Evolutionary conservation across 2,888 invertebrate species (phyloP).

Genomic region (Drosophila nigricruria): DNA sequence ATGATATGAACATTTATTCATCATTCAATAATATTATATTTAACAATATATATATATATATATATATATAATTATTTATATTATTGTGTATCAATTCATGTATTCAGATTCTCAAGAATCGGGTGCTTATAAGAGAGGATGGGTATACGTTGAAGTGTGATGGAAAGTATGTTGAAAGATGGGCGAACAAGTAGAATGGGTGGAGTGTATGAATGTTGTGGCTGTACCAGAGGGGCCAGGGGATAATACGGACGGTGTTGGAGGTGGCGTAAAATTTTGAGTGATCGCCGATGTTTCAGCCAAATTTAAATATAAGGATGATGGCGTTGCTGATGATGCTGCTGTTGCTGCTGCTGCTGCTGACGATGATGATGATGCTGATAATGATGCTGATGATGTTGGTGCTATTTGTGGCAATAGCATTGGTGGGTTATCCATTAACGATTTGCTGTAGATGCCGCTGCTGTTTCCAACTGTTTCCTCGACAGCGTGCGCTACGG

Average conservation of each 20-base stretch:
- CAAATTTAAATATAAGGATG: constrained; percentile 41
- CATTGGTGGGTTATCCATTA: constrained; percentile 56
- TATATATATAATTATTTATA: neutral
- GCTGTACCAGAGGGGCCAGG: neutral
- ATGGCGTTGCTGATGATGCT: neutral
- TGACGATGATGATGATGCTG: neutral
- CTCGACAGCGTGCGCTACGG: constrained; percentile 58
- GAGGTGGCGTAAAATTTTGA: constrained; percentile 20
- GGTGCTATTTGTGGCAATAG: constrained; percentile 41
- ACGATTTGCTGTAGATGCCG: constrained; percentile 12
- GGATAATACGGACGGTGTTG: constrained; percentile 24
- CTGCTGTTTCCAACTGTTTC: constrained; percentile 11
- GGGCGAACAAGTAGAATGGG: constrained; percentile 21
- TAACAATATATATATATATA: neutral
- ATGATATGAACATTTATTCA: constrained; percentile 1
- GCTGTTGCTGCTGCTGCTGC: neutral
- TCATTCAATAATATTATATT: neutral
- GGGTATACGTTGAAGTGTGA: constrained; percentile 17
- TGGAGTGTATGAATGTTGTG: neutral
- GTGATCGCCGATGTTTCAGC: constrained; percentile 12
- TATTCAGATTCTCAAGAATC: neutral
- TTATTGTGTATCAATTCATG: constrained; percentile 1
- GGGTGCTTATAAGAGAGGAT: constrained; percentile 17
- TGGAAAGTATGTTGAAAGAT: constrained; percentile 28
- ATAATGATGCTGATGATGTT: neutral